These are phyloP conservation scores for Rhodinocichla rosea DNA, from an alignment of 2,113 vertebrate genomes.

Conservation along the genomic window DNA sequence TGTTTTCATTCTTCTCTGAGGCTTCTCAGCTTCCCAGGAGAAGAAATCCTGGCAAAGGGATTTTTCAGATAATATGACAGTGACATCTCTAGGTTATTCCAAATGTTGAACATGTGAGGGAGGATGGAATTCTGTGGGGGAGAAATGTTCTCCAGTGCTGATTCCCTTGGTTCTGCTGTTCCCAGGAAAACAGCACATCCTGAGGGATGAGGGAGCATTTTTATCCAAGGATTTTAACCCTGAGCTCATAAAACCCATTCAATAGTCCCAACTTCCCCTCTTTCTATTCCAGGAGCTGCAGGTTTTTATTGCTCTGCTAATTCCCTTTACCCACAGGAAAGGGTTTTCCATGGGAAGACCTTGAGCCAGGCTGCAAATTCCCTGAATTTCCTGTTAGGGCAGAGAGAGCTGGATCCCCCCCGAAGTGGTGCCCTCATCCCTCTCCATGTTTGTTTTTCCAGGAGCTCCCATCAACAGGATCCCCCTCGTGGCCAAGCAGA, in stretches of 20 bases:
- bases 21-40: too few species aligned
- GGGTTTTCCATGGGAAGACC: not conserved
- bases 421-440: not conserved
- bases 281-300: not conserved
- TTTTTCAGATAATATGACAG: too few species aligned
- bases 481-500: conserved; percentile 99
- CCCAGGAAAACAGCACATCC: not conserved
- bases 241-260: not conserved
- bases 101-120: not conserved
- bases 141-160: not conserved
- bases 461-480: conserved; percentile 99
- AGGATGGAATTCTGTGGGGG: not conserved
- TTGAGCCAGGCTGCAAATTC: not conserved
- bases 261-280: not conserved
- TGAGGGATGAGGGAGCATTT: not conserved
- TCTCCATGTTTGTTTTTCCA: not conserved
- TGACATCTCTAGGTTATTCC: not conserved
- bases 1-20: too few species aligned
- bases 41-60: too few species aligned
- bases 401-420: not conserved
- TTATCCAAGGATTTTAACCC: not conserved
- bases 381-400: not conserved
- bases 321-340: conserved; percentile 35
- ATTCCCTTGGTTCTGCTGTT: not conserved
- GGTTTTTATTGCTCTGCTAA: conserved; percentile 5